Base-by-base conservation (phyloP, 2,888 invertebrate genomes). In the Diaphora mendica region DNA sequence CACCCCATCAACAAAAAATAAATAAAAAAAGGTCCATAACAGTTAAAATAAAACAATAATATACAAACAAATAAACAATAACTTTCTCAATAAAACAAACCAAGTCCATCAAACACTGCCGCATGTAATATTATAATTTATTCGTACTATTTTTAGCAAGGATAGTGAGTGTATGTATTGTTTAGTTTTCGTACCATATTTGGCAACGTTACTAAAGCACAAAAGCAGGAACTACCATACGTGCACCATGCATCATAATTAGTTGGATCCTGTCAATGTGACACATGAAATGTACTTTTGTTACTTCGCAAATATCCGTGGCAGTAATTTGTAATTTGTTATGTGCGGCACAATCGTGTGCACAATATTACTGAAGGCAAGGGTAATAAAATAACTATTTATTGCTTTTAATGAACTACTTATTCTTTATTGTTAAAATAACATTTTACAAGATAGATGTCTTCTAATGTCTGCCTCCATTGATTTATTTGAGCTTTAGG, bases 241-340 rank as follows among this genome's bases (percentile, higher is more conserved):
- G 20, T 70, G 85, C 80, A 85, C 85, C 70, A n/a, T 71, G 85
- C 80, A 85, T 84, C 71, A 74, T 80, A 86, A 87, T 86, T 78
- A 87, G 82, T 26, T 70, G 70, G 83, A 77, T 83, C 86, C 83
- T 79, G 66, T 65, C 65, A 59, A 65, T 59, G 33, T 26, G 23
- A 20, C 23, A 59, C 55, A 30, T 30, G 30, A 62, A 35, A 30
- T 5, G 9, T 59, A 42, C 59, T 59, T 70, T 64, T 39, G 35
- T 35, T 64, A 23, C 68, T 23, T 20, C 15, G 17, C 13, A 64
- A 44, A 71, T 17, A 66, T 17, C 23, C 33, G 20, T 9, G 26
- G 44, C 30, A 30, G 26, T 39, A n/a, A 35, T n/a, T n/a, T 8
- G 13, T 3, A 64, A 26, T 51, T 23, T 11, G 23, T 5, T 13